Evolutionary conservation across 1,140 invertebrate species (phyloP).

Genomic region (Venustaconcha ellipsiformis): DNA sequence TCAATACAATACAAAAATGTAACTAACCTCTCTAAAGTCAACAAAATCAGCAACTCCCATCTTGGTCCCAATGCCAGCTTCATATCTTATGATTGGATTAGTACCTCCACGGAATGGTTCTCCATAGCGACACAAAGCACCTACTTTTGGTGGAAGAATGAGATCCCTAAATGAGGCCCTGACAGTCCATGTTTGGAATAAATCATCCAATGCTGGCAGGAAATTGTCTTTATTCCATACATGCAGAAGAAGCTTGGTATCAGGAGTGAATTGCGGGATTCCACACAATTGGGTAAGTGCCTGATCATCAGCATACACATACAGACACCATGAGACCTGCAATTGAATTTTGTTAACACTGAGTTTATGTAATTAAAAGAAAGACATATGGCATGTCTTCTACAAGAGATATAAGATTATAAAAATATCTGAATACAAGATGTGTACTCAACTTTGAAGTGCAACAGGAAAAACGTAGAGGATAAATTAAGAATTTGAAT

Average conservation of each 20-base stretch:
- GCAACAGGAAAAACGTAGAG: neutral
- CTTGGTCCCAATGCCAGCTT: conserved; percentile 33
- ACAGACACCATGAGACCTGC: conserved; percentile 32
- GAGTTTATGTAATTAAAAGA: neutral
- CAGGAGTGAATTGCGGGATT: conserved; percentile 15
- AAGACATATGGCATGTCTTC: neutral
- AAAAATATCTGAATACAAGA: neutral
- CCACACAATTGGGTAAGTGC: conserved; percentile 29
- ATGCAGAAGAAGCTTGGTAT: conserved; percentile 22
- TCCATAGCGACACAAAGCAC: conserved; percentile 32
- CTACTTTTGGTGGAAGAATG: conserved; percentile 22
- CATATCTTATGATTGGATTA: conserved; percentile 34
- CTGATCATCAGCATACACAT: conserved; percentile 17
- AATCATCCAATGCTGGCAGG: conserved; percentile 11
- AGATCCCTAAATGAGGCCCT: conserved; percentile 29
- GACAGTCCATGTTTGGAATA: conserved; percentile 22
- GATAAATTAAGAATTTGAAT: neutral
- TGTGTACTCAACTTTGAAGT: neutral
- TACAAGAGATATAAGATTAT: neutral
- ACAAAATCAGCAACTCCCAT: conserved; percentile 3
- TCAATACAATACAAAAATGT: neutral
- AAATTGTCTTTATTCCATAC: conserved; percentile 40
- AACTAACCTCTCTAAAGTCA: conserved; percentile 29
- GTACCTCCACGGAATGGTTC: conserved; percentile 37
- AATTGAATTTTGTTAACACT: neutral